These are phyloP conservation scores for Entomyzon cyanotis DNA, from an alignment of 2,113 vertebrate genomes.

Conservation along the genomic window DNA sequence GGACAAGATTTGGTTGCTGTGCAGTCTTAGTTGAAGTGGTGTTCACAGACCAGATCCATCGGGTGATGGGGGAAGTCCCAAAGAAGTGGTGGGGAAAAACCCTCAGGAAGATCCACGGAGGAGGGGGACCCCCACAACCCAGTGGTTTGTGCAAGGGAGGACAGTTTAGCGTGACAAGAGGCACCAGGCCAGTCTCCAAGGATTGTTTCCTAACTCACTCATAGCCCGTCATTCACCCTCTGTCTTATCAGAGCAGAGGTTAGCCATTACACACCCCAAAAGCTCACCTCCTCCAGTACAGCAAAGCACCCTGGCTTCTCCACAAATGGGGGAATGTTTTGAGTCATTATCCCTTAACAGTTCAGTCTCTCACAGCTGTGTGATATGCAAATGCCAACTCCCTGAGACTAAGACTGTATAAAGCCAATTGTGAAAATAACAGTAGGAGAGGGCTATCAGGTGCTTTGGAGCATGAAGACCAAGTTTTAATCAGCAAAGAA, in stretches of 20 bases:
- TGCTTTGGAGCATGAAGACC: background rate
- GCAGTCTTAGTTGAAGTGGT: background rate
- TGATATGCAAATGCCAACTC: background rate
- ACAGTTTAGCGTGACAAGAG: background rate
- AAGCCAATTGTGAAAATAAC: background rate
- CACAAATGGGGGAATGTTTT: background rate
- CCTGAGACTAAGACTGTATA: background rate
- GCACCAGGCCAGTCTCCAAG: background rate
- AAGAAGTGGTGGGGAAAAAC: background rate
- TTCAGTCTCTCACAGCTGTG: background rate
- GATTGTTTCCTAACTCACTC: background rate
- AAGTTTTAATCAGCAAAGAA: background rate
- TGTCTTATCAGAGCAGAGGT: background rate
- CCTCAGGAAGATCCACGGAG: background rate
- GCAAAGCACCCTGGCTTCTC: background rate
- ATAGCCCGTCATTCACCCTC: background rate
- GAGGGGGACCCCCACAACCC: background rate
- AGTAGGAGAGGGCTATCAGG: background rate
- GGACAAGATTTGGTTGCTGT: background rate
- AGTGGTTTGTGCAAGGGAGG: background rate
- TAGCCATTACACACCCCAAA: background rate
- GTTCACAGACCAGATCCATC: background rate
- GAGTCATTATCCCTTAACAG: background rate
- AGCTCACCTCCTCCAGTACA: background rate
- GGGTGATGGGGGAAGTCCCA: background rate